Evolutionary conservation across 2,113 vertebrate genomes (phyloP), one percentile per base, ranked within the genome.

Genomic region (Psephotus haematonotus): DNA sequence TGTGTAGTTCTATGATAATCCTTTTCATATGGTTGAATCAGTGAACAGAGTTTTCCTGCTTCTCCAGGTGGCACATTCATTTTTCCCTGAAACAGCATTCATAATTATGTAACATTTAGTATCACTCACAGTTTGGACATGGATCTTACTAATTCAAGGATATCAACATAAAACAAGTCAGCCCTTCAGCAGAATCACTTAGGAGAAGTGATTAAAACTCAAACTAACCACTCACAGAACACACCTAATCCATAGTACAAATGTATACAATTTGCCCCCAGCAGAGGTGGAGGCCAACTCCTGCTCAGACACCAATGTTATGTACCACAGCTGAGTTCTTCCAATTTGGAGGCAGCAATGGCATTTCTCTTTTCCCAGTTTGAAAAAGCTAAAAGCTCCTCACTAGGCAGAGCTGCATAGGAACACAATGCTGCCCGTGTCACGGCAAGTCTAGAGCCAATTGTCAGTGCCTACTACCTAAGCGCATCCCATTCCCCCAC

Each of bases 1-100:
- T 75, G 50, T 87, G 52, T 39, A 75, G 41, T 79, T 86, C 19
- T 86, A 5, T 29, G 3, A 44, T 19, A 82, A 63, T 64, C 46
- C 35, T 82, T 90, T 79, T 89, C 64, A 74, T 67, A 88, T 4
- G 5, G 70, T 29, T 87, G 84, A 93, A 95, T 85, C 33, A 79
- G 29, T 59, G 55, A 91, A 67, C 13, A 93, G 24, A 47, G 24
- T 55, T 93, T 88, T 84, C 76, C 92, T 89, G 52, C 64, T 79
- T 93, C 62, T 86, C 39, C 79, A 41, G 39, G 37, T 79, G 52
- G 17, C 31, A 39, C 44, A 13, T 7, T 13, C 1, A 2, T 52
- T 64, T 62, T 79, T 43, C 77, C 76, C 86, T 94, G 86, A 89
- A 81, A 95, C 9, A 69, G 17, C 25, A 46, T 43, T 60, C 33